Conservation (phyloP, 1,140 invertebrate species). For the Andrena cerasifolii region DNA sequence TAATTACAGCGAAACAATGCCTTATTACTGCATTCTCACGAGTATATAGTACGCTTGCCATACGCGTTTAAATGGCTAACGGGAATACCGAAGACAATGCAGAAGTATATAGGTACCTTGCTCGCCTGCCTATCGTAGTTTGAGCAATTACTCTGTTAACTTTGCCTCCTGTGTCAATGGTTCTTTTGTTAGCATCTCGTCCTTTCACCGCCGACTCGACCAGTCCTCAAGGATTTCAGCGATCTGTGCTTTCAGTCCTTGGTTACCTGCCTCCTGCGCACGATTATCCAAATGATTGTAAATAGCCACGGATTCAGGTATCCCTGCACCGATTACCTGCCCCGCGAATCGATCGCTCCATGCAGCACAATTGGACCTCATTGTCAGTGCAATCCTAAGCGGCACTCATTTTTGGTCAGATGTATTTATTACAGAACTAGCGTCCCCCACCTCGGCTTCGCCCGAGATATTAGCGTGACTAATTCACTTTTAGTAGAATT, state of each 20-base stretch:
- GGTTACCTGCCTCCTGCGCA: constrained; percentile 7
- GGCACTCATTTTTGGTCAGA: constrained; percentile 24
- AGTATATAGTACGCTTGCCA: too few species aligned
- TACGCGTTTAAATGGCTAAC: constrained; percentile 11
- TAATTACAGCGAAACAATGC: not conserved
- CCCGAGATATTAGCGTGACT: too few species aligned
- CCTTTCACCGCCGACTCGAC: constrained; percentile 23
- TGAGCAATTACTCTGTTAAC: constrained; percentile 24
- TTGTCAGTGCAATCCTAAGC: not conserved
- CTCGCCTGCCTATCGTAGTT: not conserved
- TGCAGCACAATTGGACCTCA: constrained; percentile 32
- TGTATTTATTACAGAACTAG: constrained; percentile 13
- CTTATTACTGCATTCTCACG: not conserved
- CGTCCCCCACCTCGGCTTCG: too few species aligned
- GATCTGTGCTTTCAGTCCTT: constrained; percentile 31
- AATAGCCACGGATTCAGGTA: constrained; percentile 12
- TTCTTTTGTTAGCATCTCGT: constrained; percentile 39
- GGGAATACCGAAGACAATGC: constrained; percentile 36
- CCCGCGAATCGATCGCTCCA: not conserved
- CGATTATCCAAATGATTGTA: not conserved
- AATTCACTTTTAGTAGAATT: too few species aligned
- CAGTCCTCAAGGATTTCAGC: constrained; percentile 39
- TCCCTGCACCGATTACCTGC: constrained; percentile 40
- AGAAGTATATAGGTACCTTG: not conserved
- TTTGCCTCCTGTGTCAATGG: not conserved